Base-by-base conservation (phyloP, 92 coral and sea anemone species). In the Hydrozoanthus gracilis region DNA sequence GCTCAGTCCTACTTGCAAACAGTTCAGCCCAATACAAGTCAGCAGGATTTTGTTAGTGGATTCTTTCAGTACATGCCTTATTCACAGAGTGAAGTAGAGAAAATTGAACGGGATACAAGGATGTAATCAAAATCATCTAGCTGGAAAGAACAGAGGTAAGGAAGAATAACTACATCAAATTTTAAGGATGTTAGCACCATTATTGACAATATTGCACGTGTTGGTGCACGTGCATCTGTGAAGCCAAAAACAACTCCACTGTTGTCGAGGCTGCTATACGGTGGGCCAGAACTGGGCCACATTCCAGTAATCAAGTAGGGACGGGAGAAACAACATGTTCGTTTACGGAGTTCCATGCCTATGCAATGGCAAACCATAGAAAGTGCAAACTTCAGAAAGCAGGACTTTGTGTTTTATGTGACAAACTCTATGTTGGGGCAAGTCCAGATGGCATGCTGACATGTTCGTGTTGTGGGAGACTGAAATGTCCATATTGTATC, bases 171-270 rank as follows among this genome's bases (percentile, higher is more conserved):
- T n/a, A n/a, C n/a, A n/a, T n/a, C n/a, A n/a, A n/a, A n/a, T n/a
- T n/a, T n/a, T n/a, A n/a, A n/a, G 1, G 86, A 89, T 10, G 78
- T 89, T 8, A 52, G 44, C 61, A 75, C 83, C 20, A 84, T 76
- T 64, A 84, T 84, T 5, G 73, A 89, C 66, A 55, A 18, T 50
- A 88, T 66, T n/a, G n/a, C n/a, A n/a, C n/a, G n/a, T n/a, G n/a
- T n/a, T n/a, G n/a, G n/a, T 27, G 51, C 84, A 76, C 60, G 51
- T 50, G 77, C 80, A 55, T 72, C 51, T 65, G 73, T 84, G 27
- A 87, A 87, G 77, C 90, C 87, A n/a, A 68, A 79, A 75, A 74
- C 78, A 18, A 55, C 92, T 27, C 91, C 91, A 69, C 79, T 88
- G 50, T 74, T 82, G 15, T 11, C 46, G 52, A 78, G 69, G 44